Evolutionary conservation across 2,888 invertebrate genomes (phyloP).

Genomic region (Eupeodes latifasciatus): DNA sequence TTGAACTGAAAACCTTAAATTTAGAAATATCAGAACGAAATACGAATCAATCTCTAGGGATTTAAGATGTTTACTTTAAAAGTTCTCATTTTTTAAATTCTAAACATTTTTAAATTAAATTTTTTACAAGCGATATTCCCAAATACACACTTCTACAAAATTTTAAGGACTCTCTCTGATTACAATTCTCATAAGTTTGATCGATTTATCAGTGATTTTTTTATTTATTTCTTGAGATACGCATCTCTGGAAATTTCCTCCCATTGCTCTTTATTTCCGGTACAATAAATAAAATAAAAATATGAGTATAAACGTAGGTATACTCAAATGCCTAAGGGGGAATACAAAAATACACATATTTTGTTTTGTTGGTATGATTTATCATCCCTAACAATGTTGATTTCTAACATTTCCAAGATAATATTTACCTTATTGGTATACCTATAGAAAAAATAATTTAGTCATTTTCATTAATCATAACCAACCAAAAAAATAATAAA

Average conservation of each 20-base stretch:
- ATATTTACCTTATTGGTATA: slow-evolving; percentile 15
- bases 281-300: slow-evolving; percentile 1
- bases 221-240: not conserved
- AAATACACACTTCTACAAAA: not conserved
- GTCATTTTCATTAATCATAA: not conserved
- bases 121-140: too few species aligned
- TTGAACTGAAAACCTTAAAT: too few species aligned
- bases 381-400: not conserved
- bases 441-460: not conserved
- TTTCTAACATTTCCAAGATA: not conserved
- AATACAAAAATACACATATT: not conserved
- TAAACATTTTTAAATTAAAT: too few species aligned
- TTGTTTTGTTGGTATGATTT: not conserved
- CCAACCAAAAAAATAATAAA: not conserved
- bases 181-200: not conserved
- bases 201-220: not conserved
- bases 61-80: too few species aligned
- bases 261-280: slow-evolving; percentile 2
- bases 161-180: not conserved
- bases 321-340: not conserved
- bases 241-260: not conserved
- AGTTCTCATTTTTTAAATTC: too few species aligned
- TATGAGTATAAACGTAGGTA: not conserved
- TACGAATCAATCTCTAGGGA: too few species aligned
- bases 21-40: too few species aligned